These are phyloP conservation scores for Sphaerophoria rueppellii DNA, from an alignment of 2,888 invertebrate species.

Conservation along the genomic window DNA sequence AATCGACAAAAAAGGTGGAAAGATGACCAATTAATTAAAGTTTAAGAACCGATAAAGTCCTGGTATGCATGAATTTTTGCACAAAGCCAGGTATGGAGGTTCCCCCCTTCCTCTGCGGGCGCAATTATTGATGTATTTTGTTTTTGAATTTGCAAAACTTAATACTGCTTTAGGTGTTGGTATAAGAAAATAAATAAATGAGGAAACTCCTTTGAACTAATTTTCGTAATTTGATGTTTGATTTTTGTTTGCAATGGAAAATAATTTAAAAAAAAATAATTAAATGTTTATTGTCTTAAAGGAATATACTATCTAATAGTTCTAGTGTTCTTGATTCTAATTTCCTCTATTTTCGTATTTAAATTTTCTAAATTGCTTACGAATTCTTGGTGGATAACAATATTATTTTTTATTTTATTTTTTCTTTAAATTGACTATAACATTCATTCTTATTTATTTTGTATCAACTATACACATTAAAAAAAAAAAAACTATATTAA, in stretches of 20 bases:
- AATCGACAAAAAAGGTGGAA: no score
- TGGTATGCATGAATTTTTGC: no score
- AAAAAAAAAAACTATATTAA: conserved; percentile 31
- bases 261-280: conserved; percentile 1
- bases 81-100: no score
- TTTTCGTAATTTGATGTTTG: neutral
- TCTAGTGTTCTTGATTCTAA: neutral
- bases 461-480: conserved; percentile 54
- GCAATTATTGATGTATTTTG: no score
- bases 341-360: neutral
- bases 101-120: no score
- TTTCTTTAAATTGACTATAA: conserved; percentile 46
- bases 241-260: neutral
- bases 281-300: conserved; percentile 69
- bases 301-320: conserved; percentile 58
- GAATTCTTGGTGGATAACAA: conserved; percentile 32
- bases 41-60: no score
- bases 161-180: no score
- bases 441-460: conserved; percentile 48
- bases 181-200: no score
- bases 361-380: conserved; percentile 46
- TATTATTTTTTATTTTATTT: conserved; percentile 52
- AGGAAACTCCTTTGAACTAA: neutral
- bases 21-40: no score
- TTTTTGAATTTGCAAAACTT: no score